Conservation (phyloP, 2,113 vertebrate genomes). For the Antechinus flavipes region DNA sequence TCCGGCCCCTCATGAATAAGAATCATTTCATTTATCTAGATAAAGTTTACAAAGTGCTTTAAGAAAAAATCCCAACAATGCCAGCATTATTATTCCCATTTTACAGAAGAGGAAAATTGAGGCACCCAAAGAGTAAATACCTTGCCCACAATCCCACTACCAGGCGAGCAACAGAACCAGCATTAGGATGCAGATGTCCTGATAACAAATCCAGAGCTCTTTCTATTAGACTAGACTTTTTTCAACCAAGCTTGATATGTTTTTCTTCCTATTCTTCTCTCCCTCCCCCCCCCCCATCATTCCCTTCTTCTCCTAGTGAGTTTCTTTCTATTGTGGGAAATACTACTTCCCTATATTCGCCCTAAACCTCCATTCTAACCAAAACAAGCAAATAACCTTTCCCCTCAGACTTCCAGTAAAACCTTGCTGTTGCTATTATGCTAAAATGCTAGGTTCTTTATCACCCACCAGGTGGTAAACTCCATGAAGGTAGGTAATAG, state of each 20-base stretch:
- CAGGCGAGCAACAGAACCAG: background rate
- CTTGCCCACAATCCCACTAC: background rate
- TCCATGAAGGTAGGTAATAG: background rate
- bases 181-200: background rate
- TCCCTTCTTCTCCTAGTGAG: background rate
- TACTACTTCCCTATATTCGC: background rate
- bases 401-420: background rate
- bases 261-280: background rate
- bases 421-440: too few species aligned
- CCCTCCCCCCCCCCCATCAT: background rate
- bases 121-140: background rate
- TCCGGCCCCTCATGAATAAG: background rate
- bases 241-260: background rate
- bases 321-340: background rate
- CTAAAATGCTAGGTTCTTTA: background rate
- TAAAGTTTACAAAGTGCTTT: background rate
- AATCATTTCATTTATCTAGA: background rate
- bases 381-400: background rate
- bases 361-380: background rate
- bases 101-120: background rate
- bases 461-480: background rate
- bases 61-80: background rate
- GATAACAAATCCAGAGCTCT: background rate
- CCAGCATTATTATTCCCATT: background rate
- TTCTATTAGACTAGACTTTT: background rate